Base-by-base conservation (phyloP, 1,140 invertebrate genomes). In the Drosophila punjabiensis region DNA sequence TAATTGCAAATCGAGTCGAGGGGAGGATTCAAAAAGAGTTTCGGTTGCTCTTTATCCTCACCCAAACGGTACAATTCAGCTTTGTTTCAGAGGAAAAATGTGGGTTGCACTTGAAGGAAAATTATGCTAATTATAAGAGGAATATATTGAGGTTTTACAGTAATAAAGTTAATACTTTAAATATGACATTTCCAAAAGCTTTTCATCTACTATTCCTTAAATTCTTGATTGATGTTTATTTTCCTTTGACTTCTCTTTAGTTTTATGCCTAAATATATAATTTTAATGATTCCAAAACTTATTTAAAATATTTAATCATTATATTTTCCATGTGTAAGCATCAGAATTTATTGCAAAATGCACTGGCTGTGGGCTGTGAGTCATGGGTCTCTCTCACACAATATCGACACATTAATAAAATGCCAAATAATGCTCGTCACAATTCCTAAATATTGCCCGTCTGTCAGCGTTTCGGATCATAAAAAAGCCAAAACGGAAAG, bases 321-420 rank as follows among this genome's bases (percentile, higher is more conserved):
- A 5, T 20, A 28, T 52, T 24, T 55, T 47, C 28, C 10, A 20
- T 56, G 28, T 53, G 39, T 59, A 28, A 11, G 37, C 24, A n/a
- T 47, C 24, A 10, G 6, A 47, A 64, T 41, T 56, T 67, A 74
- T 50, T 48, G 60, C 30, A 16, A 47, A 45, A 45, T 35, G 43
- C 39, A 58, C 8, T 43, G 28, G 20, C 61, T 56, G 20, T 16
- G 18, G 13, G 53, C 24, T 24, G 24, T 79, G 77, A 79, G 52
- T 68, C 63, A 73, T 81, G 67, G 77, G 56, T 59, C 64, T 63
- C 56, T 52, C 56, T 13, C 24, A 18, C 50, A 53, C 68, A 30
- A 50, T 18, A 73, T 71, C 69, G 70, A 74, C 39, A 74, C 70
- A 74, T 74, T 74, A 81, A 81, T 83, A 89, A 89, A 90, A 80